These are phyloP conservation scores for Papio anubis DNA, from an alignment of 2,113 vertebrate genomes.

Conservation along the genomic window DNA sequence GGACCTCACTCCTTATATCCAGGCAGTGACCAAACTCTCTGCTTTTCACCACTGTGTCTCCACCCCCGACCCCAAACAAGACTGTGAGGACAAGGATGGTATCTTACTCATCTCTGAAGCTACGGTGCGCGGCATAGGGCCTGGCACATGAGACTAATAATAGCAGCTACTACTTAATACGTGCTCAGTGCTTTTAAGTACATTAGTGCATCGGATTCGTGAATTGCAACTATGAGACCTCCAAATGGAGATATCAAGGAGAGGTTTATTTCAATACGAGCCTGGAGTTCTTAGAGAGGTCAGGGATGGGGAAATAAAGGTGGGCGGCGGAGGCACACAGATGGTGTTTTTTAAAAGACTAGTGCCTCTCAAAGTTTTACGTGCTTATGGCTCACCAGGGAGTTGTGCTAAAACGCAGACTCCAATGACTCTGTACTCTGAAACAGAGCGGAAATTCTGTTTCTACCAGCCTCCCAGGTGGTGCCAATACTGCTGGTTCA, in stretches of 20 bases:
- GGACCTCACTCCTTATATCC: background rate
- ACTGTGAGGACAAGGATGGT: background rate
- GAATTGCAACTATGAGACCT: background rate
- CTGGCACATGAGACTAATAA: background rate
- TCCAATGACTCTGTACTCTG: background rate
- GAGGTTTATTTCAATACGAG: background rate
- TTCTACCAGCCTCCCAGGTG: background rate
- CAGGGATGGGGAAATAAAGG: background rate
- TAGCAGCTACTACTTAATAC: background rate
- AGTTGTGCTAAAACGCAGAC: background rate
- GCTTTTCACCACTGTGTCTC: background rate
- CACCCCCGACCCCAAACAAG: background rate
- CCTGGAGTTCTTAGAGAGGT: background rate
- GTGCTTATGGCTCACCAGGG: background rate
- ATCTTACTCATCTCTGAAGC: background rate
- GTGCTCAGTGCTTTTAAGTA: background rate
- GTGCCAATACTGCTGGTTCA: background rate
- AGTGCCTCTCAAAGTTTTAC: background rate
- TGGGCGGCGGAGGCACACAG: background rate
- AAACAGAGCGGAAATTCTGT: background rate
- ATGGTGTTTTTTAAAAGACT: background rate
- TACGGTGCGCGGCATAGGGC: background rate
- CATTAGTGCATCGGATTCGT: background rate
- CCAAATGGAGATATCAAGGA: background rate
- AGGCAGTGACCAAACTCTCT: background rate